Evolutionary conservation across 2,888 invertebrate genomes (phyloP).

Genomic region (Caenorhabditis panamensis): DNA sequence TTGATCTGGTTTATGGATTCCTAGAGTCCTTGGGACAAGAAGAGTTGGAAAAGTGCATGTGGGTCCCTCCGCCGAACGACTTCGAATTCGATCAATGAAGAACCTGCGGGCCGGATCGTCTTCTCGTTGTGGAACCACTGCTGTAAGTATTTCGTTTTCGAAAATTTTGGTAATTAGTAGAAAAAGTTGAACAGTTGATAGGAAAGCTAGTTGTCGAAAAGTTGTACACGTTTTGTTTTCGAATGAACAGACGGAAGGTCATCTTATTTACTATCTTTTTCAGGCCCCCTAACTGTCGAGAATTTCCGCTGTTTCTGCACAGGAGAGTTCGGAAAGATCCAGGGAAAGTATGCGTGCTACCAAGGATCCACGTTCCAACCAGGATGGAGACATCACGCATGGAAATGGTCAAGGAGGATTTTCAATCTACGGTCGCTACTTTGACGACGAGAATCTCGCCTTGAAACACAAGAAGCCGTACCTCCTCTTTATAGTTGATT

Average conservation of each 20-base stretch:
- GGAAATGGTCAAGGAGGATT: slow-evolving; percentile 98
- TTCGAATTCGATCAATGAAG: slow-evolving; percentile 90
- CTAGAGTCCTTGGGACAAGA: no score
- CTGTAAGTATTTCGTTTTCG: no score
- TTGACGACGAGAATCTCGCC: slow-evolving; percentile 96
- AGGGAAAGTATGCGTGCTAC: slow-evolving; percentile 89
- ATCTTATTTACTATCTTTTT: no score
- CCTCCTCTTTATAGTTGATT: slow-evolving; percentile 97
- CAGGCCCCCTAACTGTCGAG: slow-evolving; percentile 71
- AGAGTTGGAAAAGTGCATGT: no score
- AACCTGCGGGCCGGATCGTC: slow-evolving; percentile 84
- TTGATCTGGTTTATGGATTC: no score
- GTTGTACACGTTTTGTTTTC: no score
- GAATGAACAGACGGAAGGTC: no score
- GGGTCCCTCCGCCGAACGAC: no score
- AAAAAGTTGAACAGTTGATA: no score
- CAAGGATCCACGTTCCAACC: slow-evolving; percentile 91
- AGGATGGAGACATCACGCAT: slow-evolving; percentile 83
- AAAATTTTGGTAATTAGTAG: no score
- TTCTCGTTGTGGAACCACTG: slow-evolving; percentile 93
- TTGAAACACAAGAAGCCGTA: slow-evolving; percentile 85
- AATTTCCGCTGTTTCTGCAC: slow-evolving; percentile 86
- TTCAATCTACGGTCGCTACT: slow-evolving; percentile 96
- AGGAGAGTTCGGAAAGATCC: slow-evolving; percentile 88
- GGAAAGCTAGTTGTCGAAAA: no score